A percentile compares a stretch with the other conserved stretches of the same genome.
Evolutionary conservation across 2,888 invertebrate genomes (phyloP).

Genomic region (Meganola albula): DNA sequence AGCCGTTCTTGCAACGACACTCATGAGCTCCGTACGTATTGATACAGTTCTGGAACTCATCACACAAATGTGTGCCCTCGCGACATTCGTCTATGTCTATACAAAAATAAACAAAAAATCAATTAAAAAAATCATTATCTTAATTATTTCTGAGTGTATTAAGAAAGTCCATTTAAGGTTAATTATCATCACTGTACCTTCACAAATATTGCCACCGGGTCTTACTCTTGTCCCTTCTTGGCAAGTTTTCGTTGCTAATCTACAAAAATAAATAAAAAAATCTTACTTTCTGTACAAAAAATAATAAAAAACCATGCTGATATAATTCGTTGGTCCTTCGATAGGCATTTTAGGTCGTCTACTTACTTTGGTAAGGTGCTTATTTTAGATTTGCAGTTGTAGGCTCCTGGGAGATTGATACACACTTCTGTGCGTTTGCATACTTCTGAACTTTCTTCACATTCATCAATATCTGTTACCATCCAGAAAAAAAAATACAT

Average conservation of each 20-base stretch:
- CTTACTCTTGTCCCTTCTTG: conserved; percentile 78
- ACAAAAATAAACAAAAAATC: conserved; percentile 7
- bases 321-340: neutral
- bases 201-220: conserved; percentile 79
- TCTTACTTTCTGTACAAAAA: neutral
- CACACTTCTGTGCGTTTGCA: conserved; percentile 90
- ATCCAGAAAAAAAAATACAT: no score
- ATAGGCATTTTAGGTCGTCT: neutral
- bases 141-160: neutral
- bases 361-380: conserved; percentile 65
- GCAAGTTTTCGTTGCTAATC: conserved; percentile 67
- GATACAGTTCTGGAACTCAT: conserved; percentile 70
- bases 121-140: conserved; percentile 1
- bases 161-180: neutral
- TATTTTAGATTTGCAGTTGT: conserved; percentile 82
- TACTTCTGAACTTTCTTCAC: conserved; percentile 84
- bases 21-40: conserved; percentile 72
- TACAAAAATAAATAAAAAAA: conserved; percentile 2
- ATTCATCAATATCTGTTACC: conserved; percentile 93
- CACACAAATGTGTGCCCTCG: conserved; percentile 66
- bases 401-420: conserved; percentile 89
- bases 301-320: no score
- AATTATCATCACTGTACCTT: conserved; percentile 45
- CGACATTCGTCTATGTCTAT: conserved; percentile 92
- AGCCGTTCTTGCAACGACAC: conserved; percentile 71